Conservation (phyloP, 1,140 invertebrate species). For the Atopsyche davidsoni region DNA sequence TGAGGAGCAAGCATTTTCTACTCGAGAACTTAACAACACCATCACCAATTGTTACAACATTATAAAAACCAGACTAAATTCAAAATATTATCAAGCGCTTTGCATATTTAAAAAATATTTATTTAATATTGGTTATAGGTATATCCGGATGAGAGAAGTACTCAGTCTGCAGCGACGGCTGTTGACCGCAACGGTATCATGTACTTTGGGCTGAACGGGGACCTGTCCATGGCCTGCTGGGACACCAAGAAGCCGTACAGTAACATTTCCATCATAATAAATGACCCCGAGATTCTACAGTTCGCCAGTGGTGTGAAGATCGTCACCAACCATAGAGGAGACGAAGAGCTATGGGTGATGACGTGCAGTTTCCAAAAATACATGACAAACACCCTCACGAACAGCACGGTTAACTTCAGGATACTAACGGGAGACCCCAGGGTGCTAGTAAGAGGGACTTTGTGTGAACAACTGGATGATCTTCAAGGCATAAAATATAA, state of each 20-base stretch:
- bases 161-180: slow-evolving; percentile 49
- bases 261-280: slow-evolving; percentile 43
- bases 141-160: slow-evolving; percentile 43
- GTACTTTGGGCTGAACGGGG: slow-evolving; percentile 53
- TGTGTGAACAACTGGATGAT: background rate
- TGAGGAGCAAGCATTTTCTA: too few relatives aligned
- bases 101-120: too few relatives aligned
- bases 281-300: slow-evolving; percentile 51
- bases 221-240: slow-evolving; percentile 54
- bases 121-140: too few relatives aligned
- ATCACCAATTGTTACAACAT: too few relatives aligned
- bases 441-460: slow-evolving; percentile 21
- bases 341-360: slow-evolving; percentile 62
- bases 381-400: slow-evolving; percentile 49
- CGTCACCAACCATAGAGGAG: slow-evolving; percentile 48
- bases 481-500: slow-evolving; percentile 29
- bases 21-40: too few relatives aligned
- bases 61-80: too few relatives aligned
- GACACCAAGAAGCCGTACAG: slow-evolving; percentile 47
- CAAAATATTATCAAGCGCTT: too few relatives aligned
- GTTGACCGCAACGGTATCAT: slow-evolving; percentile 52
- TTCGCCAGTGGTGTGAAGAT: slow-evolving; percentile 67
- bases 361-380: slow-evolving; percentile 63
- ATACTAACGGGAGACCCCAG: slow-evolving; percentile 43
- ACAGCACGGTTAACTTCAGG: slow-evolving; percentile 58